Evolutionary conservation across 2,113 vertebrate species (phyloP).

Genomic region (Archocentrus centrarchus): DNA sequence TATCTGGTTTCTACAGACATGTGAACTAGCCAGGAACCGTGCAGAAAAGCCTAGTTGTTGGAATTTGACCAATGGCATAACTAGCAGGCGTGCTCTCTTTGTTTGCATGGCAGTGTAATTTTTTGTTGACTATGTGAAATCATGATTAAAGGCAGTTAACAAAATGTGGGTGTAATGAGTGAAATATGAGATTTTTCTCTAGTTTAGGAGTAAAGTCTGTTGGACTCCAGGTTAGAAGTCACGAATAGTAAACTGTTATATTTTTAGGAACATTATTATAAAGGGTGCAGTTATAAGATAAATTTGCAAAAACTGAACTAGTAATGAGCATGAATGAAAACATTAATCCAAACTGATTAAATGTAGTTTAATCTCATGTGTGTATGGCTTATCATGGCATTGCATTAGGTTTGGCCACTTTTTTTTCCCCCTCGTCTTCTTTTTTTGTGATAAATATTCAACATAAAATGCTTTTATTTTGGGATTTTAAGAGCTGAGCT

Average conservation of each 20-base stretch:
- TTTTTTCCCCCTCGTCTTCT: background rate
- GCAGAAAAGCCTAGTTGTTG: background rate
- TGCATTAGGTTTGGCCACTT: background rate
- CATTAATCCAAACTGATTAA: background rate
- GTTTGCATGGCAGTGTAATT: slow-evolving; percentile 3
- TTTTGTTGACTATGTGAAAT: background rate
- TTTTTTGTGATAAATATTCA: background rate
- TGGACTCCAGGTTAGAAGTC: background rate
- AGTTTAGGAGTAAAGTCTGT: background rate
- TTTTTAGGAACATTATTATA: background rate
- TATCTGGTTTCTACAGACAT: slow-evolving; percentile 32
- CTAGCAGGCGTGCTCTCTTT: background rate
- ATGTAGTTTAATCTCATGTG: background rate
- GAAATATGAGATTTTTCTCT: slow-evolving; percentile 11
- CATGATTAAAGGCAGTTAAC: background rate
- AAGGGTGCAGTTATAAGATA: background rate
- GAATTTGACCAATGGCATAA: slow-evolving; percentile 3
- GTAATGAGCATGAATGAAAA: background rate
- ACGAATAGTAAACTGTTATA: slow-evolving; percentile 29
- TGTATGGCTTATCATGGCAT: background rate
- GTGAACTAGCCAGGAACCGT: background rate
- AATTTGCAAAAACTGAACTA: background rate
- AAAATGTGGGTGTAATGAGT: background rate
- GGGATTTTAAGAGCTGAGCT: background rate
- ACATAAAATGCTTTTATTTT: background rate